Evolutionary conservation across 35 echinoderm and acorn worm genomes (phyloP).

Genomic region (Nesometra sesokonis): DNA sequence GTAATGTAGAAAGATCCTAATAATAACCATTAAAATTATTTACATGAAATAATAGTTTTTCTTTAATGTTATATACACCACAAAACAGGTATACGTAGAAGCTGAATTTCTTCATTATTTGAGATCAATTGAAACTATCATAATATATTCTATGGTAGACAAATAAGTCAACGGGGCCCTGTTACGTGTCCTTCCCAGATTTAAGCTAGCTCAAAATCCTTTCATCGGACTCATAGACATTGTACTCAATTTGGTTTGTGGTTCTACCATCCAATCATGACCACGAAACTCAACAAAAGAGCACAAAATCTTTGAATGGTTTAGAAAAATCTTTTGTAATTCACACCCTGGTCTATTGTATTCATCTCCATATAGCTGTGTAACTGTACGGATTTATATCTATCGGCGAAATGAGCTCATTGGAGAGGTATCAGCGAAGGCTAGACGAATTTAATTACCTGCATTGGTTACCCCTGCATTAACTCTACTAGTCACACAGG

Average conservation of each 20-base stretch:
- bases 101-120: too few species aligned
- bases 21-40: too few species aligned
- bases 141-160: background rate
- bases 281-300: background rate
- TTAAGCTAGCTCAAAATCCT: background rate
- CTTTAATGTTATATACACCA: too few species aligned
- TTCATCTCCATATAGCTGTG: background rate
- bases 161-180: background rate
- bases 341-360: background rate
- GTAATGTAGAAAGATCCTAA: too few species aligned
- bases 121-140: too few species aligned
- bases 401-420: background rate
- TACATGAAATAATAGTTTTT: too few species aligned
- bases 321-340: background rate
- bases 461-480: too few species aligned
- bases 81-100: too few species aligned
- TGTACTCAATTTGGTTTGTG: background rate
- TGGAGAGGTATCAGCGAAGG: background rate
- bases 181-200: background rate
- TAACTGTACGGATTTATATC: background rate
- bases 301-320: background rate
- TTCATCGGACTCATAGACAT: background rate
- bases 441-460: too few species aligned
- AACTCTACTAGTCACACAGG: too few species aligned
- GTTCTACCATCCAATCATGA: background rate